phyloP scores from a whole-genome alignment of 2,888 invertebrate genomes.

The Microdon myrmicae region DNA sequence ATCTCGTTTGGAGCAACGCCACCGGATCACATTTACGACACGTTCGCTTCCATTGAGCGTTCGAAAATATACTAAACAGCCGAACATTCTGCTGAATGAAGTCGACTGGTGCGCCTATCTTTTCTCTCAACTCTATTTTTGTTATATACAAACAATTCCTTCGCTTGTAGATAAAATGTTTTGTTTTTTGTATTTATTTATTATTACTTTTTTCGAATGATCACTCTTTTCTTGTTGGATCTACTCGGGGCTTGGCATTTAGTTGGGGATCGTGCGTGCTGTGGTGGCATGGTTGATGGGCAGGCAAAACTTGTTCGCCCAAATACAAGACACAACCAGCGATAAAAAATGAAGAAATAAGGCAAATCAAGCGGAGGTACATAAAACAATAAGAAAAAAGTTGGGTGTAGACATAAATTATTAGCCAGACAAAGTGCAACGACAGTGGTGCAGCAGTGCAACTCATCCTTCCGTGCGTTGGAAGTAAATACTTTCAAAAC shows the following conservation, averaged over 20 bases:
- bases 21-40: constrained; percentile 37
- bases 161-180: constrained; percentile 1
- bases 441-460: too few species aligned
- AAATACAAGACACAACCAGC: constrained; percentile 35
- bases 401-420: constrained; percentile 48
- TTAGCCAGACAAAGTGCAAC: constrained; percentile 25
- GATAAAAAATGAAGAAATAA: too few species aligned
- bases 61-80: constrained; percentile 47
- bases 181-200: constrained; percentile 13
- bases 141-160: constrained; percentile 16
- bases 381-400: constrained; percentile 16
- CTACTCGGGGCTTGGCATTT: constrained; percentile 4
- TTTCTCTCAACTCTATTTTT: constrained; percentile 2
- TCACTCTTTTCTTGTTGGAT: constrained; percentile 1
- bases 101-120: constrained; percentile 24
- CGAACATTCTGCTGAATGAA: constrained; percentile 3
- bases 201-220: constrained; percentile 5
- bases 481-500: too few species aligned
- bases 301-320: constrained; percentile 47
- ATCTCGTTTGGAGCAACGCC: constrained; percentile 38
- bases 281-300: constrained; percentile 13
- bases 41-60: constrained; percentile 51
- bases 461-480: too few species aligned
- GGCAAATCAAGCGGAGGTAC: constrained; percentile 2
- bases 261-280: constrained; percentile 24